These are phyloP conservation scores for Orchesella cincta DNA, from an alignment of 1,140 invertebrate genomes.

Conservation along the genomic window DNA sequence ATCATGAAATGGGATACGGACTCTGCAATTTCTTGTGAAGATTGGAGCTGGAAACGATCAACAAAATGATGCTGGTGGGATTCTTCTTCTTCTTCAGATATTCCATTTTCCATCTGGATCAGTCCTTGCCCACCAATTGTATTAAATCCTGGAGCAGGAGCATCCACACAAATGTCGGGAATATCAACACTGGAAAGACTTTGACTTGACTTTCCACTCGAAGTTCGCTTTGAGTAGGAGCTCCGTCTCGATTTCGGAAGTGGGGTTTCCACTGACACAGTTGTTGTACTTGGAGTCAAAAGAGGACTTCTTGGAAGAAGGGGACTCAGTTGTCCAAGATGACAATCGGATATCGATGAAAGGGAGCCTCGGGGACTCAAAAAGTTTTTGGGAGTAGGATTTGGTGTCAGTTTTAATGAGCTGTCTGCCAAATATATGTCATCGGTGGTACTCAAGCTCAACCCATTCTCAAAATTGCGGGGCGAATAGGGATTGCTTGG, in stretches of 20 bases:
- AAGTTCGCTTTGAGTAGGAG: not conserved
- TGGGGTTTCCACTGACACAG: not conserved
- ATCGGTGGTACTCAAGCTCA: not conserved
- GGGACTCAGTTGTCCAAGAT: not conserved
- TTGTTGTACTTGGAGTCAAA: not conserved
- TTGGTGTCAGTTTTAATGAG: not conserved
- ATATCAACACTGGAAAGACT: slow-evolving; percentile 4
- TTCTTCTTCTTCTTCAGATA: not conserved
- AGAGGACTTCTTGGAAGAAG: not conserved
- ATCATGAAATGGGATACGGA: not conserved
- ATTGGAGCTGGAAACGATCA: not conserved
- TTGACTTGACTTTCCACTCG: slow-evolving; percentile 3
- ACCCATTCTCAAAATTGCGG: slow-evolving; percentile 14
- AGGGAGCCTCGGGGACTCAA: slow-evolving; percentile 37
- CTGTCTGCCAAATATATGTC: not conserved
- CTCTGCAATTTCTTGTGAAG: not conserved
- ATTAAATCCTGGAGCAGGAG: not conserved
- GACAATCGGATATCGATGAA: slow-evolving; percentile 12
- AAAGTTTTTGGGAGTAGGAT: not conserved
- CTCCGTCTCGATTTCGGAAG: not conserved
- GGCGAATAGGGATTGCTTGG: slow-evolving; percentile 37
- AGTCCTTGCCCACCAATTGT: no score
- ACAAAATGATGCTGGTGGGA: not conserved
- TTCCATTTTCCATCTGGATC: no score
- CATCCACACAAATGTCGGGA: slow-evolving; percentile 18